Evolutionary conservation across 2,797 vertebrate genomes (phyloP), one percentile per base, ranked within the genome.

Genomic region (Adelosebastes latens): DNA sequence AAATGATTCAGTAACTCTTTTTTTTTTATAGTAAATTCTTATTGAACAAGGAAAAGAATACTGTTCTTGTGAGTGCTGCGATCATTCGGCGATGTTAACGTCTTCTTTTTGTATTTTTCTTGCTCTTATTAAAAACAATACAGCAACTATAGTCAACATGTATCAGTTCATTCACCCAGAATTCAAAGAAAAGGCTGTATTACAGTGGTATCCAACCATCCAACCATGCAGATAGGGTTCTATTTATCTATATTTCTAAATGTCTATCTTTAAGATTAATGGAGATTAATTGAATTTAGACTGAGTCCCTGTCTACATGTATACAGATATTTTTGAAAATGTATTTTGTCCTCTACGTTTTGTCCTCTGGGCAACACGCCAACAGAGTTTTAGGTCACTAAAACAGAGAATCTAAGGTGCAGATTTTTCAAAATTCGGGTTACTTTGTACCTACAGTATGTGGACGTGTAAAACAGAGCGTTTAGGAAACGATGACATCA

Each of bases 1-100:
- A 68, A 82, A 72, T 9, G 7, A 78, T 36, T 42, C 42, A 77
- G 80, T 59, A 46, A 52, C 63, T 52, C 53, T 34, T 29, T 46
- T 70, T 24, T 52, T 78, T 76, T 73, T 16, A 60, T 16, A 4
- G 4, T 63, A 1, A 9, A 18, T 25, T 72, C 18, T 56, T 63
- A 59, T 24, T 16, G n/a, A 61, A 25, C 7, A 32, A n/a, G 16
- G 60, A 8, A 27, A 22, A 8, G 11, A 14, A 5, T 20, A 1
- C 3, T 29, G 29, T 58, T 61, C 12, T 11, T 58, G 3, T 65
- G 6, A 76, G 69, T 67, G 46, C 63, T 72, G 27, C 12, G 66
- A 53, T 77, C n/a, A 69, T 10, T 69, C 16, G 4, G 46, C 32
- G 3, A 67, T 36, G 62, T 52, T 24, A 7, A 16, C 7, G 39